Evolutionary conservation across 92 coral and sea anemone species (phyloP), one percentile per base, ranked within the genome.

Genomic region (Phenganax subtilis): DNA sequence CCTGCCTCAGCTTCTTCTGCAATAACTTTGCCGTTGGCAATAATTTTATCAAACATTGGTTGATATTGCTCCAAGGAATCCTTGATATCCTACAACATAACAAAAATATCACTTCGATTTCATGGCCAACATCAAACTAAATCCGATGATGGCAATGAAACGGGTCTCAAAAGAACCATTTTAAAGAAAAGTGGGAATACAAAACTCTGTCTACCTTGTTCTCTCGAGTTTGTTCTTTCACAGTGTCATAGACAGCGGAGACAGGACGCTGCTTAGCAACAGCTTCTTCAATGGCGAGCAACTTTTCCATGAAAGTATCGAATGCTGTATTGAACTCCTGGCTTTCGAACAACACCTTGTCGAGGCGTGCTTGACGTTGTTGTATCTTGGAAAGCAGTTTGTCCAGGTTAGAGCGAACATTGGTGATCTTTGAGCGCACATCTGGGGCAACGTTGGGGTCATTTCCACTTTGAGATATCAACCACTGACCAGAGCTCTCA

Each of bases 291-390:
- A 94, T 86, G 67, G 81, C 88, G 51, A 88, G 91, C 69, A 94
- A 91, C 81, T 90, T 92, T 67, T 90, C 96, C 85, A 94, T 81
- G 89, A 94, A 94, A 68, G 91, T 97, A 47, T 92, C 98, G 70
- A 94, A 92, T 8, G 98, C 91, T 11, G 87, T 91, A 57, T 94
- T 92, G 89, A 94, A 94, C 70, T 94, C 98, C 84, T 94, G 98
- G 86, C 98, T 92, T 62, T 92, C 97, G 61, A 94, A 86, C 52
- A 94, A 78, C 14, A 92, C 98, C 73, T 90, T 91, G 64, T 94
- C 97, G 72, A 94, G 88, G 10, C 97, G 91, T 71, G 86, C 88
- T 17, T 92, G 96, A 3, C 98, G 88, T 70, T 92, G 96, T 75
- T 94, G 97, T 31, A 93, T 92, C 75, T 91, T 93, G 15, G 93